phyloP scores from a whole-genome alignment of 2,113 vertebrate genomes.

The Illadopsis cleaveri region DNA sequence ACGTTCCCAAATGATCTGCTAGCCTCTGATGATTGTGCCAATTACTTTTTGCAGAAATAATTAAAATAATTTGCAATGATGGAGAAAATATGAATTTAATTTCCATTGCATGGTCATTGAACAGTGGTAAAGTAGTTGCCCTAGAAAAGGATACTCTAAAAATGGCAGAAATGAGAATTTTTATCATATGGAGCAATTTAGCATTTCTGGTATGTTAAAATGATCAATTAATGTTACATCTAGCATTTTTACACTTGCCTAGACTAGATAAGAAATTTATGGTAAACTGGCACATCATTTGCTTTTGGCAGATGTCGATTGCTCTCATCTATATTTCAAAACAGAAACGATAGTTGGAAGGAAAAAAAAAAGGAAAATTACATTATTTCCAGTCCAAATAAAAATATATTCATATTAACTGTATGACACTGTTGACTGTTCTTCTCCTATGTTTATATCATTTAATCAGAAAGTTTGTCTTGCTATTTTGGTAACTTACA shows the following conservation, averaged over 20 bases:
- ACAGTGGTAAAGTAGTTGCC: neutral
- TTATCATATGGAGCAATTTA: neutral
- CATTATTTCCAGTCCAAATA: neutral
- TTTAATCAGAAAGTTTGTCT: neutral
- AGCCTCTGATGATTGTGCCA: constrained; percentile 38
- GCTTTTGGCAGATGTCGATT: neutral
- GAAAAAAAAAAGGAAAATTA: neutral
- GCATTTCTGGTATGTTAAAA: neutral
- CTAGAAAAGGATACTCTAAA: neutral
- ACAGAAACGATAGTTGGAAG: neutral
- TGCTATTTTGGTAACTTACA: neutral
- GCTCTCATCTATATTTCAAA: neutral
- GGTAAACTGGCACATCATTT: neutral
- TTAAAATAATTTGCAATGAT: constrained; percentile 50
- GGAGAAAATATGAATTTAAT: constrained; percentile 10
- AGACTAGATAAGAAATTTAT: neutral
- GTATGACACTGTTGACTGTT: neutral
- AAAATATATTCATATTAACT: neutral
- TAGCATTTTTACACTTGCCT: neutral
- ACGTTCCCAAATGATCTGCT: neutral
- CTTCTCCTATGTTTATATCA: neutral
- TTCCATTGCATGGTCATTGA: neutral
- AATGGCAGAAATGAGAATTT: neutral
- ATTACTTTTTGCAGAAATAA: constrained; percentile 30
- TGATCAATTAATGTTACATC: constrained; percentile 2